Evolutionary conservation across 2,113 vertebrate genomes (phyloP).

Genomic region (Podilymbus podiceps): DNA sequence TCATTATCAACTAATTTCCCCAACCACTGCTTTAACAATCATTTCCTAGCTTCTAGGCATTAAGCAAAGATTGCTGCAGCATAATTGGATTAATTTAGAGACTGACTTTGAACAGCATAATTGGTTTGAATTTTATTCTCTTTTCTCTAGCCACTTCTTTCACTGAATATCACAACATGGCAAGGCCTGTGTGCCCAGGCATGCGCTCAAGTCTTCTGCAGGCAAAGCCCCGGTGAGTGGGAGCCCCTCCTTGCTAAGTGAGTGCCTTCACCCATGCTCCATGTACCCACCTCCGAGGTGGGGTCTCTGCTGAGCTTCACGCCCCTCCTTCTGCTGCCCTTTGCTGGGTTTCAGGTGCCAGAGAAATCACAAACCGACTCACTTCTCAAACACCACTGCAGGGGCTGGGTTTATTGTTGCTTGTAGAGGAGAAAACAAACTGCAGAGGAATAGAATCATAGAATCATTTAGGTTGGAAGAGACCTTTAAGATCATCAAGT

Average conservation of each 20-base stretch:
- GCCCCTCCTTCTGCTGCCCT: neutral
- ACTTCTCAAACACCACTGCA: neutral
- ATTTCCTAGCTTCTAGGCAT: constrained; percentile 30
- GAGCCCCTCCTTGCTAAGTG: neutral
- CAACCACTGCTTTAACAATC: constrained; percentile 9
- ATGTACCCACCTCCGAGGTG: neutral
- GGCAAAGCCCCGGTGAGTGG: neutral
- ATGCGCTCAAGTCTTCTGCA: neutral
- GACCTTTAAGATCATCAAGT: too few species aligned
- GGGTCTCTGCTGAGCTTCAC: rapidly evolving
- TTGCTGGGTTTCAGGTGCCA: neutral
- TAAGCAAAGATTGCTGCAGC: constrained; percentile 29
- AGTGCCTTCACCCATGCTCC: neutral
- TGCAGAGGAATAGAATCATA: too few species aligned
- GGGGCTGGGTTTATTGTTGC: neutral
- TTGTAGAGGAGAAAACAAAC: neutral
- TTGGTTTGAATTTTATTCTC: constrained; percentile 42
- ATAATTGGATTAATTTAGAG: constrained; percentile 45
- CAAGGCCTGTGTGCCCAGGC: neutral
- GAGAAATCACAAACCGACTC: rapidly evolving
- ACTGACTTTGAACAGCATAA: constrained; percentile 35
- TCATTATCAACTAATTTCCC: constrained; percentile 32
- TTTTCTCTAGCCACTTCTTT: neutral
- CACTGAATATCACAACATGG: neutral
- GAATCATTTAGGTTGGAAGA: too few species aligned